Base-by-base conservation (phyloP, 2,888 invertebrate species). In the Heterodera filipjevi region DNA sequence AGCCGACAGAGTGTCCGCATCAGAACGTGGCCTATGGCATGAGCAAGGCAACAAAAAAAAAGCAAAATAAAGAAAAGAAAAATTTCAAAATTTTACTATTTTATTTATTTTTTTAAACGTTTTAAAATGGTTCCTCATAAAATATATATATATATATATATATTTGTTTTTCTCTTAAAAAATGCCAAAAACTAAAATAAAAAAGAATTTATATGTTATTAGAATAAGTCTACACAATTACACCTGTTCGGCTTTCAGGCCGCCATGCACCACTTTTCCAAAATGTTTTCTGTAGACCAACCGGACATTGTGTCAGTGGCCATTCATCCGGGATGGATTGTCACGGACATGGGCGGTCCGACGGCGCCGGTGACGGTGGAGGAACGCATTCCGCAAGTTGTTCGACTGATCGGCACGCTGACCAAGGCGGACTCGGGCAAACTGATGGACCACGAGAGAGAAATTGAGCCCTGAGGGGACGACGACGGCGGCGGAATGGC, bases 261-360 rank as follows among this genome's bases (percentile, higher is more conserved):
- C 12, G 73, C 73, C 12, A 33, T 73, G n/a, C 59, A 73, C 14
- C 64, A 73, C 73, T 73, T 64, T 6, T 35, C 49, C n/a, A 73
- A 73, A 73, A 64, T 64, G 64, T 44, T 73, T 44, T 46, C 73
- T 3, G n/a, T 46, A 12, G 73, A 44, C 14, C 39, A 73, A 14
- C 73, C 73, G 12, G 2, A 73, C 35, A 33, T 73, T 73, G 39
- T 73, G 39, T 19, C 73, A n/a, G 46, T 73, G 64, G 73, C 73
- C n/a, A 27, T 73, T n/a, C 73, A 73, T 27, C 73, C 73, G 19
- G 73, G 85, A 72, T 86, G 86, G 86, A 84, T 86, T 0, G 66
- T 81, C 66, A 86, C 85, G 1, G 84, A 85, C 49, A 80, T 86
- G 81, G 86, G 86, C 35, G 84, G 84, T 0, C 44, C 59, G 16